Conservation (phyloP, 2,888 invertebrate species). For the Icerya purchasi region DNA sequence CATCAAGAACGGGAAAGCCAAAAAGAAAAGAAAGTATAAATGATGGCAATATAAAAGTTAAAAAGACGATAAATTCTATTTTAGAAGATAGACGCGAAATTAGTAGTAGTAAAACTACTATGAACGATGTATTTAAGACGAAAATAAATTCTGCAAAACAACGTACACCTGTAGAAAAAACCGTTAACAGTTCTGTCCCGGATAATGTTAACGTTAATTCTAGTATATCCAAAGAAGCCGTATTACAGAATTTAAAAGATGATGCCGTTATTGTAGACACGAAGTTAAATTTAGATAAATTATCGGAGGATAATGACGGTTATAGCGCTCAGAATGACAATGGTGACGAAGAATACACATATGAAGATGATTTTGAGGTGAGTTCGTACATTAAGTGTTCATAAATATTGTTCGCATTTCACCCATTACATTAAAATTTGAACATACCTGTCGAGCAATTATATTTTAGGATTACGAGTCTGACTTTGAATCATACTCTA, state of each 20-base stretch:
- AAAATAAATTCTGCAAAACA: neutral
- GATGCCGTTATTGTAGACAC: too few species aligned
- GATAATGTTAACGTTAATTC: neutral
- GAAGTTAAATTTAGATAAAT: too few species aligned
- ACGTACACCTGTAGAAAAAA: neutral
- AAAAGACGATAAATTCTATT: neutral
- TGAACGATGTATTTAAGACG: constrained; percentile 4
- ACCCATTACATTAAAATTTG: too few species aligned
- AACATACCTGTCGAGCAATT: neutral
- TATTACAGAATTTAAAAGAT: too few species aligned
- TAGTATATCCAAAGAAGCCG: neutral
- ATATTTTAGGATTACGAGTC: constrained; percentile 29
- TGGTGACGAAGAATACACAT: constrained; percentile 21
- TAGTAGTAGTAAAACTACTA: constrained; percentile 1
- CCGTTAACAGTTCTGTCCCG: neutral
- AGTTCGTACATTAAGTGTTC: too few species aligned
- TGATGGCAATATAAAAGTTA: neutral
- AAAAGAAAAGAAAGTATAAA: too few species aligned
- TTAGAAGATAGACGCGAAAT: constrained; percentile 4
- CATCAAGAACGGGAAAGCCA: too few species aligned
- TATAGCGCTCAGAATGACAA: neutral
- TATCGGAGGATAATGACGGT: too few species aligned
- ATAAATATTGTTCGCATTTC: too few species aligned
- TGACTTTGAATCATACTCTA: constrained; percentile 27
- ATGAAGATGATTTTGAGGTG: constrained; percentile 31